Evolutionary conservation across 2,888 invertebrate genomes (phyloP).

Genomic region (Cyclophora albipunctata): DNA sequence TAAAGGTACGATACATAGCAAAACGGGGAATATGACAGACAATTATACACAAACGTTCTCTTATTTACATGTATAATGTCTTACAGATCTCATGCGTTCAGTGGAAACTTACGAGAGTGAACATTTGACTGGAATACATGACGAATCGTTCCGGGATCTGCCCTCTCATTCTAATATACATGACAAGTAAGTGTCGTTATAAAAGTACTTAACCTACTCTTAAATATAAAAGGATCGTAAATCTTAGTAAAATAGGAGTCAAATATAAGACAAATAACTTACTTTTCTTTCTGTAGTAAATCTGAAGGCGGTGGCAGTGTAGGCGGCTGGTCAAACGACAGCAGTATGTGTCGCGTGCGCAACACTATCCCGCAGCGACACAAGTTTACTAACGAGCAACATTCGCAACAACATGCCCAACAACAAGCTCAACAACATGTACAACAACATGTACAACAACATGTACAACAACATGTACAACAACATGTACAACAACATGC

Average conservation of each 20-base stretch:
- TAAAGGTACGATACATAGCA: constrained; percentile 39
- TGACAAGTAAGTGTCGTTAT: constrained; percentile 50
- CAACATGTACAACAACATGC: constrained; percentile 31
- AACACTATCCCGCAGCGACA: constrained; percentile 59
- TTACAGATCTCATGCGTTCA: constrained; percentile 62
- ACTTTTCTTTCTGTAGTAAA: constrained; percentile 35
- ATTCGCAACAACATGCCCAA: constrained; percentile 40
- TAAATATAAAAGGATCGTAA: background rate
- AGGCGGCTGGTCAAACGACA: constrained; percentile 66
- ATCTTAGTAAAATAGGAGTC: too few species aligned
- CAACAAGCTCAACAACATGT: constrained; percentile 29
- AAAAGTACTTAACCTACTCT: background rate
- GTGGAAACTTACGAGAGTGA: constrained; percentile 64
- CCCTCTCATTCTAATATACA: constrained; percentile 59
- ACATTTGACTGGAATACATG: constrained; percentile 44
- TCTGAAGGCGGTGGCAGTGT: constrained; percentile 63
- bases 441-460: constrained; percentile 27
- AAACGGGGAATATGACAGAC: background rate
- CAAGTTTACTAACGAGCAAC: constrained; percentile 66
- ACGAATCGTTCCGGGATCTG: constrained; percentile 51
- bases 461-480: constrained; percentile 34
- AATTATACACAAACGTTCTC: background rate
- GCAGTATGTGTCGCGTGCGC: constrained; percentile 62
- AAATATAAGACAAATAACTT: too few species aligned
- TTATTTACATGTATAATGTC: background rate